Evolutionary conservation across 2,113 vertebrate genomes (phyloP).

Genomic region (Antechinus stuartii): DNA sequence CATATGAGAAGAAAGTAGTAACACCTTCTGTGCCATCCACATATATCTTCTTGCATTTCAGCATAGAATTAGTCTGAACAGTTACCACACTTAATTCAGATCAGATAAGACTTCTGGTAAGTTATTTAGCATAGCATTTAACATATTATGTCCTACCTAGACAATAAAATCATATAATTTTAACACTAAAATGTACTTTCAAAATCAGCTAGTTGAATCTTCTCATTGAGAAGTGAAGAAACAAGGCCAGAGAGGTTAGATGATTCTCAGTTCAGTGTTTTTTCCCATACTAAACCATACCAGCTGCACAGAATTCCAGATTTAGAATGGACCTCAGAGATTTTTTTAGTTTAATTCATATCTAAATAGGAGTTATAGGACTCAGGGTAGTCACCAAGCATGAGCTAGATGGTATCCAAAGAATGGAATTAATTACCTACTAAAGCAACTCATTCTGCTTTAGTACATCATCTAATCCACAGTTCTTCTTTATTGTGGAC

Average conservation of each 20-base stretch:
- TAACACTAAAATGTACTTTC: background rate
- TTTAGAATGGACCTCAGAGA: background rate
- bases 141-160: background rate
- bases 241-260: background rate
- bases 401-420: background rate
- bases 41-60: slow-evolving; percentile 27
- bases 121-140: background rate
- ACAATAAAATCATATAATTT: background rate
- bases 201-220: background rate
- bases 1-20: slow-evolving; percentile 23
- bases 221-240: background rate
- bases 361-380: background rate
- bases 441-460: background rate
- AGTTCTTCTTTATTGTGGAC: background rate
- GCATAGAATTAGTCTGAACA: slow-evolving; percentile 40
- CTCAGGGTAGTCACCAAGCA: background rate
- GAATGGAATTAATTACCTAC: background rate
- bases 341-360: background rate
- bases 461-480: background rate
- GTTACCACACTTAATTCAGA: background rate
- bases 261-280: background rate
- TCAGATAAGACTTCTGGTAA: background rate
- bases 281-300: background rate
- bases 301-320: background rate
- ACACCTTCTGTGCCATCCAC: background rate